Conservation (phyloP, 2,113 vertebrate genomes). For the Buteo buteo region DNA sequence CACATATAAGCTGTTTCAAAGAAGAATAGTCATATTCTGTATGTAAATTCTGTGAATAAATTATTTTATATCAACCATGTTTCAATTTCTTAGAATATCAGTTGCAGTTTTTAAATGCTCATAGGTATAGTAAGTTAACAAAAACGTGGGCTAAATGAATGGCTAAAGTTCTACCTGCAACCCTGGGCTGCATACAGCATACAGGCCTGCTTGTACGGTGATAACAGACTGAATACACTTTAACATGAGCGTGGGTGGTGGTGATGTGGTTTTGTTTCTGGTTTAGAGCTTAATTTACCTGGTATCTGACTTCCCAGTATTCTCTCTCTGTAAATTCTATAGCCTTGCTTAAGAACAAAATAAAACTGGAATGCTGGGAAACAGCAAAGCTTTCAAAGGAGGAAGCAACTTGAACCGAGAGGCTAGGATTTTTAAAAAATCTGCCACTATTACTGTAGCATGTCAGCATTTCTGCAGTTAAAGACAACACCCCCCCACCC, state of each 20-base stretch:
- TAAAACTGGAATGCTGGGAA: neutral
- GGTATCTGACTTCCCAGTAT: rapidly evolving
- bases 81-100: neutral
- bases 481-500: too few relatives aligned
- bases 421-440: too few relatives aligned
- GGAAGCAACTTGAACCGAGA: neutral
- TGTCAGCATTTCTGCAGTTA: too few relatives aligned
- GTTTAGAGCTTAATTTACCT: neutral
- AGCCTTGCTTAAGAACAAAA: neutral
- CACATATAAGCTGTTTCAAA: slow-evolving; percentile 51
- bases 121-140: too few relatives aligned
- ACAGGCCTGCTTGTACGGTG: too few relatives aligned
- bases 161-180: neutral
- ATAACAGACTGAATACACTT: too few relatives aligned
- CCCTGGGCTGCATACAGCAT: rapidly evolving
- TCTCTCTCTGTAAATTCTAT: neutral
- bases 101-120: neutral
- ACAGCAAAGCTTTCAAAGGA: neutral
- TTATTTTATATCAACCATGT: slow-evolving; percentile 66
- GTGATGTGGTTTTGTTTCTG: neutral
- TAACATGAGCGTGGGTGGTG: rapidly evolving
- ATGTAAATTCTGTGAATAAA: slow-evolving; percentile 77
- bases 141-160: neutral
- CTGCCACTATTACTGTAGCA: rapidly evolving
- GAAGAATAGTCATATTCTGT: slow-evolving; percentile 58